Evolutionary conservation across 2,797 vertebrate genomes (phyloP), one percentile per base, ranked within the genome.

Genomic region (Pipistrellus kuhlii): DNA sequence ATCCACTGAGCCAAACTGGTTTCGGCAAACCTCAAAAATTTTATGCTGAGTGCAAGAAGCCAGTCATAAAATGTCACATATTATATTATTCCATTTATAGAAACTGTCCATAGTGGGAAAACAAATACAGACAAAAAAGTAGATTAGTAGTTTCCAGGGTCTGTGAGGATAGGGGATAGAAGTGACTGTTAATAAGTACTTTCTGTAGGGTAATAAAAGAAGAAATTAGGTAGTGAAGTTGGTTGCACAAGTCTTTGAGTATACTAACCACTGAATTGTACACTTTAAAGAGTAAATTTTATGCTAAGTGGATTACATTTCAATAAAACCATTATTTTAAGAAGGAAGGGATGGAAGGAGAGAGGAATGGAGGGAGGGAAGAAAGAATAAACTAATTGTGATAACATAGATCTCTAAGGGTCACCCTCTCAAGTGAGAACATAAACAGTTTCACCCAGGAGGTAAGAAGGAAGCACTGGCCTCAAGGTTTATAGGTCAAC

Each of bases 271-370:
- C 0, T 44, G 12, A 76, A 86, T 18, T 21, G 1, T 15, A 41
- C 15, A 77, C 0, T 69, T 82, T 53, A 46, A 89, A 9, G 64
- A 44, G 23, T 83, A 38, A 32, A 55, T 66, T 80, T 64, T 87
- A 48, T 12, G 1, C 5, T 51, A 86, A 88, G 41, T 92, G 30
- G 85, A 57, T 72, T 90, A 25, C 15, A 35, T 48, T 30, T 91
- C 44, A 64, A 87, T 44, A 84, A 95, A 90, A 32, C 20, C 53
- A 81, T 68, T 75, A 48, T 80, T 76, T 73, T 66, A 6, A 53
- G 5, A 51, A 30, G 5, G 4, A 10, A 48, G 46, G 44, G 8
- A 73, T 4, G 5, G 2, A 8, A 2, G 23, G 38, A 9, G 7
- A 6, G 1, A 6, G 4, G 12, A 5, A 11, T 14, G 17, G 6